Conservation (phyloP, 2,888 invertebrate genomes). For the Odontocerum albicorne region DNA sequence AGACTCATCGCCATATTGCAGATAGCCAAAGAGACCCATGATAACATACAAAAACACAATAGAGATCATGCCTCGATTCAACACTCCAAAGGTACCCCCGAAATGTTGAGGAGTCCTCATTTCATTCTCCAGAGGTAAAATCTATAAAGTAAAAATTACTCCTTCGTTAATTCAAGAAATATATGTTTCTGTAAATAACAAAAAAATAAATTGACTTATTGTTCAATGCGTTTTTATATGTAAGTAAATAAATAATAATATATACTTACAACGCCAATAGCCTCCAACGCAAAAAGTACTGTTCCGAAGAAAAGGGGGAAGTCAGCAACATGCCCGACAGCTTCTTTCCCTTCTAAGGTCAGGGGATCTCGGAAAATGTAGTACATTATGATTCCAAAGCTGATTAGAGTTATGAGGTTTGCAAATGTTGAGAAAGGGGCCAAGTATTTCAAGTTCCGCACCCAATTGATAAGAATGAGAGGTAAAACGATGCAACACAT, state of each 20-base stretch:
- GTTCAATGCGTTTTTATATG: too few relatives aligned
- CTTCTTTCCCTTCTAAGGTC: slow-evolving; percentile 61
- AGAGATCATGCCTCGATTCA: slow-evolving; percentile 81
- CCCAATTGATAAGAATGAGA: slow-evolving; percentile 77
- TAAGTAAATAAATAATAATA: too few relatives aligned
- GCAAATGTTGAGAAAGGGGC: slow-evolving; percentile 90
- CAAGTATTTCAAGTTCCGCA: slow-evolving; percentile 81
- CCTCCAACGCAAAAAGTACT: slow-evolving; percentile 93
- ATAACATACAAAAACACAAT: slow-evolving; percentile 84
- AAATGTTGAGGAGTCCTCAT: slow-evolving; percentile 88
- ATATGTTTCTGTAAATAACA: too few relatives aligned
- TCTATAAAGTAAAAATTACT: too few relatives aligned
- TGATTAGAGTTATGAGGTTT: slow-evolving; percentile 79
- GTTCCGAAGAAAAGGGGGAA: slow-evolving; percentile 96
- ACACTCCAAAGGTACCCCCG: slow-evolving; percentile 77
- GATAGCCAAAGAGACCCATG: slow-evolving; percentile 89
- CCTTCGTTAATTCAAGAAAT: too few relatives aligned
- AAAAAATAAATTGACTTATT: too few relatives aligned
- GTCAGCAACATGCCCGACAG: slow-evolving; percentile 65
- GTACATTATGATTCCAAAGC: slow-evolving; percentile 84
- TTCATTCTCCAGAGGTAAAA: slow-evolving; percentile 90
- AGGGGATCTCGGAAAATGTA: slow-evolving; percentile 78
- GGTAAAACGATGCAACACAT: slow-evolving; percentile 75
- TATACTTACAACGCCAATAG: slow-evolving; percentile 81
- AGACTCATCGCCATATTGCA: slow-evolving; percentile 74